phyloP scores from a whole-genome alignment of 1,140 invertebrate genomes.

The Drosophila bifasciata region DNA sequence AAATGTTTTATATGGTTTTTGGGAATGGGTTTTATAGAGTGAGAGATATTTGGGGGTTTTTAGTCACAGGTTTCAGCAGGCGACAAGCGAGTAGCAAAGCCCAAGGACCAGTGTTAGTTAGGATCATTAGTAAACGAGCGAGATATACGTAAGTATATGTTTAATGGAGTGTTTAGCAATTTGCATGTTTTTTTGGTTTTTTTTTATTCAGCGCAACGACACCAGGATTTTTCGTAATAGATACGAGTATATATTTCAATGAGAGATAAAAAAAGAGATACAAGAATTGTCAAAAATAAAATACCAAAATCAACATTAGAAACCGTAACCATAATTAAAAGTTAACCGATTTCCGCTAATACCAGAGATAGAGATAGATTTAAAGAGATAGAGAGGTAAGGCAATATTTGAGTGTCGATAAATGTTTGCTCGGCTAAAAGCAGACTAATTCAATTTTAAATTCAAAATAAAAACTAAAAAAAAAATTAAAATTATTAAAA shows the following conservation, averaged over 20 bases:
- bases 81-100: slow-evolving; percentile 70
- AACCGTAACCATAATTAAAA: slow-evolving; percentile 74
- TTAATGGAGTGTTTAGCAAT: slow-evolving; percentile 58
- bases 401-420: slow-evolving; percentile 38
- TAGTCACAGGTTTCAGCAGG: slow-evolving; percentile 62
- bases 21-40: slow-evolving; percentile 17
- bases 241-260: slow-evolving; percentile 33
- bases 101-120: slow-evolving; percentile 57
- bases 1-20: slow-evolving; percentile 18
- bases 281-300: slow-evolving; percentile 79
- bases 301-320: slow-evolving; percentile 53
- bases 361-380: slow-evolving; percentile 41
- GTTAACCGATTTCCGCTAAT: slow-evolving; percentile 53
- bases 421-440: slow-evolving; percentile 63
- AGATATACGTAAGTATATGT: background rate
- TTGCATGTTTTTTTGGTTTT: slow-evolving; percentile 50
- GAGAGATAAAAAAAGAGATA: slow-evolving; percentile 76
- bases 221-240: slow-evolving; percentile 57
- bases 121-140: slow-evolving; percentile 46
- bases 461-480: slow-evolving; percentile 30
- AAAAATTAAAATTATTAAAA: slow-evolving; percentile 36
- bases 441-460: slow-evolving; percentile 45
- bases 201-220: slow-evolving; percentile 71
- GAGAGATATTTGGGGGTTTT: slow-evolving; percentile 41
- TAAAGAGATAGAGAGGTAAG: slow-evolving; percentile 30